Conservation (phyloP, 2,113 vertebrate genomes). For the Nyctibius bracteatus region DNA sequence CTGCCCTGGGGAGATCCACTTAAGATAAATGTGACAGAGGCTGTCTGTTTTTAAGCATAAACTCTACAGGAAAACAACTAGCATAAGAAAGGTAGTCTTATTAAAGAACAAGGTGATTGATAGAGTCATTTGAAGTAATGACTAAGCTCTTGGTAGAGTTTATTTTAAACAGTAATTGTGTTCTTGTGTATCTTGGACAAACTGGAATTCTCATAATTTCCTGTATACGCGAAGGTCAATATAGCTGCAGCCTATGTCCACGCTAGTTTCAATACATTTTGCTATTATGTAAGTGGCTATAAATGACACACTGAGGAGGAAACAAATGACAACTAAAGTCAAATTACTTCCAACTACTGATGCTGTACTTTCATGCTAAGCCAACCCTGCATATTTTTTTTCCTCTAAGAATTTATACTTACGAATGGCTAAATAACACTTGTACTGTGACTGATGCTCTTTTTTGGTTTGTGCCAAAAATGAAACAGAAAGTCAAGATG, state of each 20-base stretch:
- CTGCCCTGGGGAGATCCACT: slow-evolving; percentile 52
- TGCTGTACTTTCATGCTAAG: neutral
- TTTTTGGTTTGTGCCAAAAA: neutral
- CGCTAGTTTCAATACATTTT: neutral
- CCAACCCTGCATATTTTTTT: neutral
- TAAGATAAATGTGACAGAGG: slow-evolving; percentile 56
- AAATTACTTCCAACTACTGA: neutral
- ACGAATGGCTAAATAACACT: neutral
- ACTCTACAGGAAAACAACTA: slow-evolving; percentile 39
- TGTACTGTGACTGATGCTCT: neutral
- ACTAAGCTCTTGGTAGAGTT: slow-evolving; percentile 30
- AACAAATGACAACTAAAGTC: neutral
- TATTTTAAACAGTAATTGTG: slow-evolving; percentile 43
- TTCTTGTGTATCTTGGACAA: neutral
- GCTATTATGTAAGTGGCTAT: neutral
- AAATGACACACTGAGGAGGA: neutral
- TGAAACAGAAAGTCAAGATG: neutral
- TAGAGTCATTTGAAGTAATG: slow-evolving; percentile 57
- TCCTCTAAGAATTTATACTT: neutral
- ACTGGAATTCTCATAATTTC: slow-evolving; percentile 11
- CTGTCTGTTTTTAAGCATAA: slow-evolving; percentile 64
- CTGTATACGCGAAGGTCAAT: neutral
- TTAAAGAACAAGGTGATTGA: slow-evolving; percentile 59
- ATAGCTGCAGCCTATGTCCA: neutral
- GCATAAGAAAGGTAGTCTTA: slow-evolving; percentile 47